Evolutionary conservation across 2,888 invertebrate genomes (phyloP).

Genomic region (Heteromyza rotundicornis): DNA sequence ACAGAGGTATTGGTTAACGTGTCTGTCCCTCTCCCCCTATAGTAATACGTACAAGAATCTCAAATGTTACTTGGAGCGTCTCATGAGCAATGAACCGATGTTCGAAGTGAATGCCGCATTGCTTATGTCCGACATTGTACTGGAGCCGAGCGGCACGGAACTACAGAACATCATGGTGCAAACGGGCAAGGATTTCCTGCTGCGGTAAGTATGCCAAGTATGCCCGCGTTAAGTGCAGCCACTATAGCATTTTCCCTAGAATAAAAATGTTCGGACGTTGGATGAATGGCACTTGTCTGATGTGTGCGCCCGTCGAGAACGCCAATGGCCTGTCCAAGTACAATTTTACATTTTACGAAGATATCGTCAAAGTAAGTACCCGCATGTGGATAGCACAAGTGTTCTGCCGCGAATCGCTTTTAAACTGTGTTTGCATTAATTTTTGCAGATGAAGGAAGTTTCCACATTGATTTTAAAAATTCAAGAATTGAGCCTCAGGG

Average conservation of each 20-base stretch:
- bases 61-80: slow-evolving; percentile 69
- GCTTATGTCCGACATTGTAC: slow-evolving; percentile 75
- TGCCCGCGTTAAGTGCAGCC: background rate
- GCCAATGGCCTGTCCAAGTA: slow-evolving; percentile 63
- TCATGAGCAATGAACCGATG: slow-evolving; percentile 67
- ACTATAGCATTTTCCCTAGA: slow-evolving; percentile 59
- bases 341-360: slow-evolving; percentile 80
- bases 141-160: slow-evolving; percentile 78
- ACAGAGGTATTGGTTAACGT: no score
- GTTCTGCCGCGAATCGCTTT: background rate
- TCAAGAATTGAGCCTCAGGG: slow-evolving; percentile 71
- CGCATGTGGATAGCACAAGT: no score
- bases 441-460: slow-evolving; percentile 72
- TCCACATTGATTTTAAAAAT: slow-evolving; percentile 71
- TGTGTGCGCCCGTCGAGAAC: slow-evolving; percentile 66
- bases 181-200: slow-evolving; percentile 77
- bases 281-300: slow-evolving; percentile 82
- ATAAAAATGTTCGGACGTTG: slow-evolving; percentile 81
- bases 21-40: slow-evolving; percentile 17
- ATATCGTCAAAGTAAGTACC: slow-evolving; percentile 70
- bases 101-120: slow-evolving; percentile 83
- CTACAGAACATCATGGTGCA: slow-evolving; percentile 78
- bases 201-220: slow-evolving; percentile 65
- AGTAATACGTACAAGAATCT: slow-evolving; percentile 76
- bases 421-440: background rate